A percentile compares a stretch with the other conserved stretches of the same genome.
phyloP scores from a whole-genome alignment of 2,888 invertebrate genomes.

The Agrochola lota region DNA sequence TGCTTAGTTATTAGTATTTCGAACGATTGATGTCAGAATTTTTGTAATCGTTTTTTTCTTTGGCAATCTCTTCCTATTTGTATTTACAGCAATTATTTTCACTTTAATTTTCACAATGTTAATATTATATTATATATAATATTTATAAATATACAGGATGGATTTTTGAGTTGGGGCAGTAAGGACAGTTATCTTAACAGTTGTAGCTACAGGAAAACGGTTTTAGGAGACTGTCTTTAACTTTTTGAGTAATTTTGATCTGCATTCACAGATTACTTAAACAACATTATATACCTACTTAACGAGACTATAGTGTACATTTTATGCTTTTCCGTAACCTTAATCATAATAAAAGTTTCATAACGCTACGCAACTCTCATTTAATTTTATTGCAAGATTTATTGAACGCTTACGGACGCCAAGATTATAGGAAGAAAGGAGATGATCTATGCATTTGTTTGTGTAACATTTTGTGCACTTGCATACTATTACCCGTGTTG shows the following conservation, averaged over 20 bases:
- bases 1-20: not conserved
- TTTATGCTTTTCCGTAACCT: conserved; percentile 10
- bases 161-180: no score
- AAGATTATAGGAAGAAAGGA: conserved; percentile 9
- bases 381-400: conserved; percentile 35
- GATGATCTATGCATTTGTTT: conserved; percentile 39
- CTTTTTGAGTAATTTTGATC: no score
- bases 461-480: conserved; percentile 12
- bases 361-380: conserved; percentile 12
- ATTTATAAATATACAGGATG: no score
- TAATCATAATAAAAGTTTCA: conserved; percentile 32
- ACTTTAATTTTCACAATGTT: no score
- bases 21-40: no score
- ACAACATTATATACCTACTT: not conserved
- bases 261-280: no score
- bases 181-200: no score
- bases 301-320: not conserved
- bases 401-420: conserved; percentile 32
- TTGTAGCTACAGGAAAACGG: no score
- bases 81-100: not conserved
- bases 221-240: no score
- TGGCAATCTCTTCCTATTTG: not conserved
- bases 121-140: no score
- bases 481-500: not conserved
- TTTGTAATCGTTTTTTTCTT: not conserved